phyloP scores from a whole-genome alignment of 1,140 invertebrate genomes.

The Formica selysi region DNA sequence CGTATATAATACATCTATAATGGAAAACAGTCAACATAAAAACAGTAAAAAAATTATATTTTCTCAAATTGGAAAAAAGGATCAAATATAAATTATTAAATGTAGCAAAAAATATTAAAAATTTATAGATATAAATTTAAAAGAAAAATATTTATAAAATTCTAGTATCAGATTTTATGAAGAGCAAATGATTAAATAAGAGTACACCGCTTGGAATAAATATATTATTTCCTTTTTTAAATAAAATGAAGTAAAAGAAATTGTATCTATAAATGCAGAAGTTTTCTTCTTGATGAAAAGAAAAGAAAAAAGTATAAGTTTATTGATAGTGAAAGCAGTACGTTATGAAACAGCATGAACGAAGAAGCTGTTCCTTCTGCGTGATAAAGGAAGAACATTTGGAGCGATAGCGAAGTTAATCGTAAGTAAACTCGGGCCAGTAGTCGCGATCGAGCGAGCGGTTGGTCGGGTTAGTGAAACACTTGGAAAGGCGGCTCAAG shows the following conservation, averaged over 20 bases:
- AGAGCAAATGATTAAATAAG: too few species aligned
- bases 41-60: neutral
- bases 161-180: too few species aligned
- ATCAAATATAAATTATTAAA: neutral
- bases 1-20: neutral
- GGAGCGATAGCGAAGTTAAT: constrained; percentile 63
- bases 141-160: too few species aligned
- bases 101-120: neutral
- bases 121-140: too few species aligned
- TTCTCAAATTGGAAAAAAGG: neutral
- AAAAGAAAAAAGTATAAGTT: neutral
- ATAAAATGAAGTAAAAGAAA: neutral
- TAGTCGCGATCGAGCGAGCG: constrained; percentile 69
- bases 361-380: neutral
- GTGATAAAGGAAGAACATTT: constrained; percentile 27
- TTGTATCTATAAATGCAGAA: neutral
- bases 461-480: constrained; percentile 82
- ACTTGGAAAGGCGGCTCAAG: constrained; percentile 86
- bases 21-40: neutral
- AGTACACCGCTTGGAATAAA: too few species aligned
- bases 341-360: neutral
- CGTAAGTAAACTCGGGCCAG: constrained; percentile 49
- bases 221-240: neutral
- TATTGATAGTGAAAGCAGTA: neutral
- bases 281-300: neutral